Evolutionary conservation across 2,888 invertebrate genomes (phyloP), one percentile per base, ranked within the genome.

Genomic region (Mesochorus sp.): DNA sequence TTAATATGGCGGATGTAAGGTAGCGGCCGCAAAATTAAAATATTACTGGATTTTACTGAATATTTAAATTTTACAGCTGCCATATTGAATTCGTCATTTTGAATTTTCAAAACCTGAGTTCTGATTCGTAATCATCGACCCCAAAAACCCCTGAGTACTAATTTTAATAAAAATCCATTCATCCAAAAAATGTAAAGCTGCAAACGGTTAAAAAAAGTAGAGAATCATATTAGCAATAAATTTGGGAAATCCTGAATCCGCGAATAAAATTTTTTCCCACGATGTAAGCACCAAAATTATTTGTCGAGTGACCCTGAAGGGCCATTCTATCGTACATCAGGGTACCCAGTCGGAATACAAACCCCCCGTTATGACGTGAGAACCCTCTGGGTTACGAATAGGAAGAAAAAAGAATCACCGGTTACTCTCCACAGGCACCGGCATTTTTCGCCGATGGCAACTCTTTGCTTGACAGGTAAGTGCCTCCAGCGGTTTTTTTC

Each of bases 391-490:
- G 6, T 31, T 28, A 28, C 21, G 34, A 6, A 3, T 39, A 17
- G 28, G 4, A 42, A 59, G 12, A 19, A 62, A 34, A 57, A 55
- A 66, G 55, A 55, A 14, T n/a, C 59, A 61, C 61, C 34, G 61
- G 53, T 75, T 68, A 44, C 62, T 44, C 28, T n/a, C 51, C 57
- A 44, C 53, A 14, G 34, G 28, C 55, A 76, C 68, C 62, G 37
- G 75, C 61, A 39, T 55, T 55, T 42, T 44, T 53, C 24, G 66
- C 37, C 37, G 34, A 6, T 47, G 6, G 67, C 28, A 17, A 31
- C 44, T 62, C 61, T 62, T 37, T 26, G 47, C 59, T 24, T 62
- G 61, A 44, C 75, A 62, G 75, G 75, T 75, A 68, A 62, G 55
- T 26, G 67, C 62, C 47, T 34, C 62, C n/a, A 55, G 62, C 74